Evolutionary conservation across 2,888 invertebrate genomes (phyloP).

Genomic region (Heliconius ethilla): DNA sequence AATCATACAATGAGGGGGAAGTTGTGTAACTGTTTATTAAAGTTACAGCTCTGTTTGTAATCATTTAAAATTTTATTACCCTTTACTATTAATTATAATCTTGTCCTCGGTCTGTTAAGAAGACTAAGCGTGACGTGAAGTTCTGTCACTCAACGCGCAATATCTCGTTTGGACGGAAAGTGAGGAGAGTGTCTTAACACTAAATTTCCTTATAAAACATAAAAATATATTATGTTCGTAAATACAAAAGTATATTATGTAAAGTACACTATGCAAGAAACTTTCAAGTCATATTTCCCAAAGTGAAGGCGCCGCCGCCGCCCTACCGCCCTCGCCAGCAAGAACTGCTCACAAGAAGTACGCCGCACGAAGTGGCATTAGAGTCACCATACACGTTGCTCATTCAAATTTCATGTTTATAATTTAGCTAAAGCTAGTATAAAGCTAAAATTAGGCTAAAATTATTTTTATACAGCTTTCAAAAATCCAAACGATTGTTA

Average conservation of each 20-base stretch:
- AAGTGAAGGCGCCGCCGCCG: background rate
- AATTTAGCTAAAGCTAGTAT: background rate
- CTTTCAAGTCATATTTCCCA: background rate
- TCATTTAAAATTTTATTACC: too few species aligned
- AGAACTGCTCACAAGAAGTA: slow-evolving; percentile 1
- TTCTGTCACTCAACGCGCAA: background rate
- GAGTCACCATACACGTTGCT: background rate
- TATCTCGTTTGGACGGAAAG: background rate
- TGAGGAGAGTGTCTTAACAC: background rate
- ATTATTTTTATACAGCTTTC: too few species aligned
- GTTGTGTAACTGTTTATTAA: background rate
- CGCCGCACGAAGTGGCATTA: background rate
- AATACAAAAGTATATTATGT: background rate
- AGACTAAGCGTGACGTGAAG: background rate
- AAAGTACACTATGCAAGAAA: background rate
- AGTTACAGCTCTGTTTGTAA: background rate
- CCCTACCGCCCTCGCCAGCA: background rate
- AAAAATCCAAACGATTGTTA: too few species aligned
- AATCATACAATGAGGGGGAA: background rate
- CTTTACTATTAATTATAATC: too few species aligned
- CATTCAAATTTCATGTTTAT: background rate
- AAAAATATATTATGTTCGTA: too few species aligned
- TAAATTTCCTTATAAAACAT: too few species aligned
- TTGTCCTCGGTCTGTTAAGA: background rate
- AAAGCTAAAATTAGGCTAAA: too few species aligned